Base-by-base conservation (phyloP, 2,113 vertebrate species). In the Geococcyx californianus region DNA sequence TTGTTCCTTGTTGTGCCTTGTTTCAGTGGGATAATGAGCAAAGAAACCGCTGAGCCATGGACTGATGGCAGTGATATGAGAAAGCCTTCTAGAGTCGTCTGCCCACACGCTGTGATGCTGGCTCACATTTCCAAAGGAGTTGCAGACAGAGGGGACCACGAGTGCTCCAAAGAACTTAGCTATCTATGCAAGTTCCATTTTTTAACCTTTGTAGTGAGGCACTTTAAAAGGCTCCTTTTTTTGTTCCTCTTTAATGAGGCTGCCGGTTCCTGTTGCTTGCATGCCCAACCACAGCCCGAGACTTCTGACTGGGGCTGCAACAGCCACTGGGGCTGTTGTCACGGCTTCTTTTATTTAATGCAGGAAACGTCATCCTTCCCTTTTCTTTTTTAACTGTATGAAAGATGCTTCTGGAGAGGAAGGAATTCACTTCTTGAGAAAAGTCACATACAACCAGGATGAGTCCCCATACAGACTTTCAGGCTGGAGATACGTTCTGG, bases 21-120 rank as follows among this genome's bases (percentile, higher is more conserved):
- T 93, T 95, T 80, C 91, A 82, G 80, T 81, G 66, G 83, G 87
- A 85, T 85, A 75, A 93, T 66, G 84, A 69, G 55, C 87, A 91
- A 89, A 68, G 68, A 93, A 89, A 81, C 84, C 75, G 77, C 59
- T 94, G 85, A 91, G 90, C 78, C 19, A 33, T 69, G 93, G 66
- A 42, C 34, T 77, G 78, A 72, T 86, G 95, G 95, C 76, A 89
- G 87, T 94, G 68, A 62, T 90, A 63, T 77, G 86, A 83, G 94
- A 87, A 94, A 95, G 52, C 56, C 8, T 16, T 75, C 89, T 73
- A 68, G 88, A 94, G 84, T 62, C 40, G 55, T 95, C 76, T 84
- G 81, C 66, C 81, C 79, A 38, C 86, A 85, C 54, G 49, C 95
- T 91, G 95, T 84, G 90, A 36, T 79, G 64, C 55, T 93, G 95